Conservation (phyloP, 2,113 vertebrate genomes). For the Pycnonotus jocosus region DNA sequence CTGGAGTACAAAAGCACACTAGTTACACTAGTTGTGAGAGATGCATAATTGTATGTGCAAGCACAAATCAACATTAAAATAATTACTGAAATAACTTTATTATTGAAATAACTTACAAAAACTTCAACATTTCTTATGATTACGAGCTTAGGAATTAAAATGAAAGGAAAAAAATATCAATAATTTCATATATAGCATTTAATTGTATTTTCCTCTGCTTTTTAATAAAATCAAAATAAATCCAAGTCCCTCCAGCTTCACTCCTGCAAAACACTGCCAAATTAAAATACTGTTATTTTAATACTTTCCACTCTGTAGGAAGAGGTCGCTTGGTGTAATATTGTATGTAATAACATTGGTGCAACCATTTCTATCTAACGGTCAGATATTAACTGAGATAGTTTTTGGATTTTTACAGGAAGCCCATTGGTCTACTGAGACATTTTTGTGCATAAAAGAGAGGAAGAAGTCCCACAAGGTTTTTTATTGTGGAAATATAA, state of each 20-base stretch:
- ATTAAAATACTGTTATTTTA: neutral
- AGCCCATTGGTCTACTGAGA: rapidly evolving
- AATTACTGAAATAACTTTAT: neutral
- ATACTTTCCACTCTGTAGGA: neutral
- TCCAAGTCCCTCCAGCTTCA: neutral
- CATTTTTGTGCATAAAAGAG: neutral
- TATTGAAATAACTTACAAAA: neutral
- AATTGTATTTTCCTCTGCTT: neutral
- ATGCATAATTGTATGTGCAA: rapidly evolving
- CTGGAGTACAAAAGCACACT: neutral
- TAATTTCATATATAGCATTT: rapidly evolving
- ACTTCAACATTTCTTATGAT: neutral
- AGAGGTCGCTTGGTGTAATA: neutral
- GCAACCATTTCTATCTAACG: neutral
- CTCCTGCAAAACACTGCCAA: neutral
- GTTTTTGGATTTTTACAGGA: neutral
- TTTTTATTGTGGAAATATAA: neutral
- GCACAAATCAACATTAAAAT: neutral
- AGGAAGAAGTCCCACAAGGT: neutral
- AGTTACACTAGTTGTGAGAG: neutral
- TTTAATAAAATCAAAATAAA: neutral
- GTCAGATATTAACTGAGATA: neutral
- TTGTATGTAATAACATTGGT: neutral
- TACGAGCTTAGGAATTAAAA: neutral
- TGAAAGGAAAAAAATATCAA: neutral